These are phyloP conservation scores for Drosophila parthenogenetica DNA, from an alignment of 2,888 invertebrate species.

Conservation along the genomic window DNA sequence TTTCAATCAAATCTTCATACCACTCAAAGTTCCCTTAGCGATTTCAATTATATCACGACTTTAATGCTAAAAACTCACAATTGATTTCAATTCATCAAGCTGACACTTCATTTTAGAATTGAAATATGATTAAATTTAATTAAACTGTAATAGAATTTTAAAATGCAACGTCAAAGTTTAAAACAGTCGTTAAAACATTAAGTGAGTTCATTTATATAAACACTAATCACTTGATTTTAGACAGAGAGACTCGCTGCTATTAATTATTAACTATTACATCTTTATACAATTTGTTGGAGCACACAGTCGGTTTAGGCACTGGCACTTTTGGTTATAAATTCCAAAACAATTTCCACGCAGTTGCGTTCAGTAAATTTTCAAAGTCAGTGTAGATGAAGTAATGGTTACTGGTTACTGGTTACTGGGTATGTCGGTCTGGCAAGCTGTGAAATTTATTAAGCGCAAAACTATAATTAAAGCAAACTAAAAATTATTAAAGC, in stretches of 20 bases:
- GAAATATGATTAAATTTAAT: background rate
- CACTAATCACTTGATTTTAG: background rate
- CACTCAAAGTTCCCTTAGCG: conserved; percentile 37
- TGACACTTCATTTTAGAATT: conserved; percentile 2
- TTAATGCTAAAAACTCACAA: conserved; percentile 27
- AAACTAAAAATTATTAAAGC: conserved; percentile 79
- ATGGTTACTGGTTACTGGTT: conserved; percentile 9
- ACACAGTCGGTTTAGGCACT: conserved; percentile 15
- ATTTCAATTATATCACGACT: conserved; percentile 41
- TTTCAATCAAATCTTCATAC: conserved; percentile 40
- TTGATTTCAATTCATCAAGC: conserved; percentile 24
- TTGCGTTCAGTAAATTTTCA: conserved; percentile 34
- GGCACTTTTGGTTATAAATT: conserved; percentile 51
- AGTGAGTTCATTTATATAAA: background rate
- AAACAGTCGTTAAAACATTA: background rate
- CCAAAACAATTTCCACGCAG: conserved; percentile 55
- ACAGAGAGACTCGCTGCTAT: background rate
- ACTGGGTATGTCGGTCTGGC: conserved; percentile 34
- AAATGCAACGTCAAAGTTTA: background rate
- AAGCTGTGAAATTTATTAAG: conserved; percentile 78
- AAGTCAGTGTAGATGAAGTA: conserved; percentile 5
- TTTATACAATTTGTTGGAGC: conserved; percentile 23
- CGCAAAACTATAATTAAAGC: conserved; percentile 81
- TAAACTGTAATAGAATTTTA: background rate
- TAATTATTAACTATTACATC: conserved; percentile 54